Conservation (phyloP, 2,113 vertebrate species). For the Triplophysa dalaica region DNA sequence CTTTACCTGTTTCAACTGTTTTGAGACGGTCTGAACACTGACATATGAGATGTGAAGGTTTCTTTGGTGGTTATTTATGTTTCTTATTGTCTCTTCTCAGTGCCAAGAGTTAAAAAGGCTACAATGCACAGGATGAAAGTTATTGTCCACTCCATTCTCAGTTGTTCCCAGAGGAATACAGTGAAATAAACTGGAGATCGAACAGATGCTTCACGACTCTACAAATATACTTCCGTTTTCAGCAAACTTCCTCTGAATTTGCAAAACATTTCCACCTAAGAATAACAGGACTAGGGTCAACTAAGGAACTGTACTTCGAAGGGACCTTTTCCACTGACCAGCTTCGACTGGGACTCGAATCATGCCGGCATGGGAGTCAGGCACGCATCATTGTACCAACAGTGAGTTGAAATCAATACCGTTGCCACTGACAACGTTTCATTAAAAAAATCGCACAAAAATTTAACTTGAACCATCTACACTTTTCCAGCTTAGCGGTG, state of each 20-base stretch:
- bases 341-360: too few relatives aligned
- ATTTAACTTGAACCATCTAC: not conserved
- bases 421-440: not conserved
- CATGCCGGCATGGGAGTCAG: too few relatives aligned
- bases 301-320: not conserved
- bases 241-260: slow-evolving; percentile 1
- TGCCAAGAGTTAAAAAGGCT: slow-evolving; percentile 1
- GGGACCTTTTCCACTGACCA: too few relatives aligned
- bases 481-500: slow-evolving; percentile 12
- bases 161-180: slow-evolving; percentile 13
- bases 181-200: slow-evolving; percentile 18
- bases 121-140: slow-evolving; percentile 33
- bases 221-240: not conserved
- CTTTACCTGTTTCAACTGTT: slow-evolving; percentile 38
- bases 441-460: not conserved
- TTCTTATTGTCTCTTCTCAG: not conserved
- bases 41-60: not conserved
- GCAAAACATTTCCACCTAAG: not conserved
- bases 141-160: slow-evolving; percentile 24
- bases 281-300: not conserved
- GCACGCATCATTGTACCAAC: too few relatives aligned
- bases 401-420: not conserved
- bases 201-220: slow-evolving; percentile 28
- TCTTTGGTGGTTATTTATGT: not conserved
- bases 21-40: slow-evolving; percentile 30